A percentile compares a stretch with the other conserved stretches of the same genome.
Conservation (phyloP, 2,797 vertebrate genomes). For the Falco concolor region DNA sequence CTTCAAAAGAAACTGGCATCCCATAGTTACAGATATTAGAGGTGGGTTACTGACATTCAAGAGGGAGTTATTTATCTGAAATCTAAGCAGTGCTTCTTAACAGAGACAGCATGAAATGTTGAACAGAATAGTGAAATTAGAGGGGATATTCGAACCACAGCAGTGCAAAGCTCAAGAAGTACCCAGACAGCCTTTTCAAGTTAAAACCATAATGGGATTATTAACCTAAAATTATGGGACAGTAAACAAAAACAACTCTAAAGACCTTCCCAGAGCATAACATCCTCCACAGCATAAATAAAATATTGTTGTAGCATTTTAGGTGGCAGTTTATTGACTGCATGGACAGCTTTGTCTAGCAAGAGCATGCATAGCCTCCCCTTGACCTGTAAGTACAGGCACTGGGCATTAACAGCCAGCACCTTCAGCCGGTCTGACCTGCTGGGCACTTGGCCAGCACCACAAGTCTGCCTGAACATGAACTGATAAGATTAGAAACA, state of each 20-base stretch:
- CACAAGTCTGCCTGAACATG: neutral
- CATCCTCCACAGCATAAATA: neutral
- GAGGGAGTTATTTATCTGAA: neutral
- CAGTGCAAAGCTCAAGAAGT: neutral
- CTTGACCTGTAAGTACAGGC: neutral
- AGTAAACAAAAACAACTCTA: neutral
- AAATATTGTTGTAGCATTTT: neutral
- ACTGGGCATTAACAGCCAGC: neutral
- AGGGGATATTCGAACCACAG: neutral
- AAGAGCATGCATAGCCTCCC: neutral
- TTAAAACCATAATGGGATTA: neutral
- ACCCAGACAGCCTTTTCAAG: neutral
- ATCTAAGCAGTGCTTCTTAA: neutral
- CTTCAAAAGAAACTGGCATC: neutral
- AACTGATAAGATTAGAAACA: conserved; percentile 22
- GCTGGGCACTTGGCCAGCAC: neutral
- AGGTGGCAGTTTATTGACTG: neutral
- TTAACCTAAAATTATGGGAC: neutral
- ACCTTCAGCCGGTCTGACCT: neutral
- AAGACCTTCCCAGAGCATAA: neutral
- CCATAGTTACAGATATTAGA: neutral
- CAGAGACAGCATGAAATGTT: neutral
- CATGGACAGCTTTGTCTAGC: neutral
- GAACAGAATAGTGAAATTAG: neutral
- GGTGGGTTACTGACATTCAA: neutral